Percentiles rank a stretch among this genome's conserved stretches.
Evolutionary conservation across 2,113 vertebrate genomes (phyloP).

Genomic region (Oxyruncus cristatus): DNA sequence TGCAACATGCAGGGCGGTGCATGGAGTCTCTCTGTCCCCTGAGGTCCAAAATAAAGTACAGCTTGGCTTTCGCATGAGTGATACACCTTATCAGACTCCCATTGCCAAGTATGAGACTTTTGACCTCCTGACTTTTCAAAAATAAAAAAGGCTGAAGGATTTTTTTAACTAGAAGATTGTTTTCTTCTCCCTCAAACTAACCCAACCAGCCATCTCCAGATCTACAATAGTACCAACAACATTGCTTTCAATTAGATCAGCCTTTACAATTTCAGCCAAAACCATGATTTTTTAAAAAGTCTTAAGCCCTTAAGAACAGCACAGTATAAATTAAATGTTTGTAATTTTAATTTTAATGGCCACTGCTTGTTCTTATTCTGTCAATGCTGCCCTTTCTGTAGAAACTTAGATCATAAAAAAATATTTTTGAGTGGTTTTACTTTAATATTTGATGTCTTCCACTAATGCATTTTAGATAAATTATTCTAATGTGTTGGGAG

Average conservation of each 20-base stretch:
- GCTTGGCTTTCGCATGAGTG: rapidly evolving
- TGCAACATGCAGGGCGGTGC: not conserved
- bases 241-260: not conserved
- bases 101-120: not conserved
- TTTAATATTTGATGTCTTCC: not conserved
- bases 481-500: not conserved
- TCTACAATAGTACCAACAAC: not conserved
- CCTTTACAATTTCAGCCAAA: not conserved
- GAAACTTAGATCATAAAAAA: not conserved
- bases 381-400: not conserved
- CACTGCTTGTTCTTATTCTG: not conserved
- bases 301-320: not conserved
- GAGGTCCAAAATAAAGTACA: not conserved
- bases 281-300: not conserved
- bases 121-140: not conserved
- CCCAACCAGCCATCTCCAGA: not conserved
- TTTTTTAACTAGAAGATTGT: not conserved
- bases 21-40: not conserved
- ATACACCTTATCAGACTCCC: not conserved
- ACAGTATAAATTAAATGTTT: not conserved
- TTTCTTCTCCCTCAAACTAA: not conserved
- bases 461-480: not conserved
- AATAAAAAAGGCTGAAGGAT: not conserved
- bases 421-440: not conserved
- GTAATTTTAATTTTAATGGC: not conserved